These are phyloP conservation scores for Montipora foliosa DNA, from an alignment of 64 coral and sea anemone species.

Conservation along the genomic window DNA sequence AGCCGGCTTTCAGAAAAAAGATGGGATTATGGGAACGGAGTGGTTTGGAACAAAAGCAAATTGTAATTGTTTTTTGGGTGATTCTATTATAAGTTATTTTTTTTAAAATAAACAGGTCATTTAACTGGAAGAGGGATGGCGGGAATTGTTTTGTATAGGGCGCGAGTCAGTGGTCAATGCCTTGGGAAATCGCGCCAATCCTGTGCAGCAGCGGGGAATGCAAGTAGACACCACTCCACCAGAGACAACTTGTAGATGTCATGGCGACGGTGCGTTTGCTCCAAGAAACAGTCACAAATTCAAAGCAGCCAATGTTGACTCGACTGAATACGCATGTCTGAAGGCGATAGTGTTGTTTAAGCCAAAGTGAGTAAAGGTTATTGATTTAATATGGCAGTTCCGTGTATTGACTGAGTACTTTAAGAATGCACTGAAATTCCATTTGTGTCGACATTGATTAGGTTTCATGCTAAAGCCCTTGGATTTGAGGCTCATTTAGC, in stretches of 20 bases:
- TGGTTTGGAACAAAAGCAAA: no score
- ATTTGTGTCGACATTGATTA: no score
- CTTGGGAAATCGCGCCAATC: slow-evolving; percentile 93
- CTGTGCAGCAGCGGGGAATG: slow-evolving; percentile 85
- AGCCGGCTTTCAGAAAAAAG: no score
- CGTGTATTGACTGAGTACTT: no score
- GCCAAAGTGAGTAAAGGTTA: slow-evolving; percentile 69
- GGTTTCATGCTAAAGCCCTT: no score
- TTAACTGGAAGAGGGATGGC: slow-evolving; percentile 88
- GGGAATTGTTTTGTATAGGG: slow-evolving; percentile 88
- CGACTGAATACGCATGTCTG: slow-evolving; percentile 87
- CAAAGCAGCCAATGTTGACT: slow-evolving; percentile 79
- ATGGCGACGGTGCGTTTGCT: slow-evolving; percentile 88
- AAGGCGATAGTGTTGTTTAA: slow-evolving; percentile 96
- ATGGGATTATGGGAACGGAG: no score
- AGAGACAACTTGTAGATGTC: slow-evolving; percentile 91
- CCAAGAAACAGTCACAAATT: slow-evolving; percentile 90
- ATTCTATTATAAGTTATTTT: no score
- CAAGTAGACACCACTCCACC: slow-evolving; percentile 93
- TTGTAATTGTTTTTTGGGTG: no score
- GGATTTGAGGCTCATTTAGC: no score
- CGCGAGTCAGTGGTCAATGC: slow-evolving; percentile 95
- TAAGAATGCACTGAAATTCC: no score
- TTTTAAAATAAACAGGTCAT: slow-evolving; percentile 60
- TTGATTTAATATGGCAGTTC: no score